Evolutionary conservation across 1,140 invertebrate genomes (phyloP), one percentile per base, ranked within the genome.

Genomic region (Aphaenogaster rudis): DNA sequence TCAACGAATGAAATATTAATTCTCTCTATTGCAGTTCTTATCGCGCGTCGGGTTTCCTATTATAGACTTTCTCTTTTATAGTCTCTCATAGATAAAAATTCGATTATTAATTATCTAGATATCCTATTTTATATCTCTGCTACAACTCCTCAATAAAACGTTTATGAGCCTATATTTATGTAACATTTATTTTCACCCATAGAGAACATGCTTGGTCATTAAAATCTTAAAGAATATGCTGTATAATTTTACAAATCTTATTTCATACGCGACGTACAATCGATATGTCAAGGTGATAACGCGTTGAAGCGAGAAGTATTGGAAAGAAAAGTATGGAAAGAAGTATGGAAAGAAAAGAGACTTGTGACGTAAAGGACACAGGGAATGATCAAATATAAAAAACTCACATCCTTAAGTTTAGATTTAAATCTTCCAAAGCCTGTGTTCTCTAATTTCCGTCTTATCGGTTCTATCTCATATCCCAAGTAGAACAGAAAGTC

Each of bases 371-470:
- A 52, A 36, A 74, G 33, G 13, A 74, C 8, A 7, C 33, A 39
- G 15, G 2, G 33, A 28, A 15, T 21, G n/a, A 36, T 36, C 0
- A 76, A 76, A 15, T 21, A 36, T 39, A 6, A 59, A 4, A 71
- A 6, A 54, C 11, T 9, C n/a, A 59, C 28, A 72, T 72, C 15
- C 15, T 9, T 9, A 45, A 77, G 17, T 2, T 45, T 7, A 45
- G 8, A 78, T 78, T 77, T 33, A 63, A 78, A 63, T 78, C 39
- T 21, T 63, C 2, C 21, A 21, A 33, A 48, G 42, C 1, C 21
- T 5, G 13, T 5, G 13, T 28, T 50, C 21, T 33, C 15, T 28
- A 50, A 52, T 50, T 72, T 72, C 15, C 15, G 28, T 67, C 39
- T 45, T 59, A 76, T 57, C 28, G 0, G 28, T 28, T 28, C 28